Base-by-base conservation (phyloP, 1,140 invertebrate genomes). In the Sarcophaga bullata region DNA sequence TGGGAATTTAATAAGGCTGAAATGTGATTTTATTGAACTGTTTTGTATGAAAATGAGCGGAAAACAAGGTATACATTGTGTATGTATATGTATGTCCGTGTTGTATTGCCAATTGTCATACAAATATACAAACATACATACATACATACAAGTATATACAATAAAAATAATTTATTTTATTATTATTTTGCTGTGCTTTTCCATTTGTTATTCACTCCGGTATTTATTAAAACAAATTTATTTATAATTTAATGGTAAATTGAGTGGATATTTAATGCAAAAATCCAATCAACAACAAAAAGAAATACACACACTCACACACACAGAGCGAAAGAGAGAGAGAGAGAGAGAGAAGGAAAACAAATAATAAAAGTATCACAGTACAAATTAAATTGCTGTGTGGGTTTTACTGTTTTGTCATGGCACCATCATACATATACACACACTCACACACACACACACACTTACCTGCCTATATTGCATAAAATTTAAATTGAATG, bases 201-300 rank as follows among this genome's bases (percentile, higher is more conserved):
- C 54, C n/a, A 58, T 58, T 58, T 13, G 54, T 13, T 58, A 58
- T 13, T 15, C 25, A 37, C 25, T 37, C 25, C 9, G 47, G 47
- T 78, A 76, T 76, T 52, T 50, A 78, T 78, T 78, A 19, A 37
- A 78, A 78, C 75, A 78, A 78, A 78, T 52, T 78, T 78, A 78
- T 78, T 78, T 78, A 78, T 78, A 78, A 78, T 78, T 78, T 78
- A 48, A 50, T 78, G 75, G 75, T 78, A 17, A 78, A 78, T 78
- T 78, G 75, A 46, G 75, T 50, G 75, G 48, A 17, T 25, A 17
- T 76, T 76, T 73, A 46, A 58, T 58, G 54, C 54, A 17, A 68
- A 68, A 68, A 68, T 37, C 25, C 25, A 37, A n/a, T n/a, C n/a
- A n/a, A n/a, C n/a, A n/a, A 37, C 25, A 37, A 37, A 1, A 37